A percentile compares a stretch with the other conserved stretches of the same genome.
These are phyloP conservation scores for Hypotaenidia philippensis DNA, from an alignment of 2,797 vertebrate genomes.

Conservation along the genomic window DNA sequence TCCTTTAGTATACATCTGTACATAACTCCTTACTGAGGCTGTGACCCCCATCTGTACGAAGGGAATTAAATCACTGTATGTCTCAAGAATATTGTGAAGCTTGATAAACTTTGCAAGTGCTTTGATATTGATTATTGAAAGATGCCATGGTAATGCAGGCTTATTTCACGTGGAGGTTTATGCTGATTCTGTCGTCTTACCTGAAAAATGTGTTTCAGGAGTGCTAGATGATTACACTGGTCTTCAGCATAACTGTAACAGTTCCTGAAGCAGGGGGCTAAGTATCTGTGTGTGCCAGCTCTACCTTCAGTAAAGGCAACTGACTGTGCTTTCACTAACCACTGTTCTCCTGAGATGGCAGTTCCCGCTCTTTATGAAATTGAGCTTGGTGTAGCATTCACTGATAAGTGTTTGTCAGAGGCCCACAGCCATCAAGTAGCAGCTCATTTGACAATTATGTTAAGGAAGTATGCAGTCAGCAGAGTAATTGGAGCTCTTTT, in stretches of 20 bases:
- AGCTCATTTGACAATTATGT: background rate
- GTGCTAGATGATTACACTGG: background rate
- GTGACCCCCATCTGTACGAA: background rate
- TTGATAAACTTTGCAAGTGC: constrained; percentile 37
- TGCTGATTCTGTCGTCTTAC: background rate
- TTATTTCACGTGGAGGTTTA: background rate
- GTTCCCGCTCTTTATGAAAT: background rate
- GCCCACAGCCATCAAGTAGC: background rate
- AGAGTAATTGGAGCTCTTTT: background rate
- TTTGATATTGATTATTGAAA: constrained; percentile 25
- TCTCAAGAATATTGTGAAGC: constrained; percentile 4
- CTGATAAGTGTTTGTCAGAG: background rate
- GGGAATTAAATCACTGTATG: constrained; percentile 2
- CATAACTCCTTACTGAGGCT: background rate
- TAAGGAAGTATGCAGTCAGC: background rate
- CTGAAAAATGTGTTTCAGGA: constrained; percentile 3
- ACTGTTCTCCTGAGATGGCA: background rate
- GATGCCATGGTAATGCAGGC: background rate
- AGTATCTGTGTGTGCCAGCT: background rate
- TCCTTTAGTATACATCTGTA: background rate
- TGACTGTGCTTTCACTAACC: background rate
- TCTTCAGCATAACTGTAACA: background rate
- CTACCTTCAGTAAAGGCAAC: background rate
- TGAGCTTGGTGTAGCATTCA: background rate
- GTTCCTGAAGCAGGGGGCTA: background rate